Percentiles rank a stretch among this genome's conserved stretches.
These are phyloP conservation scores for Eufriesea mexicana DNA, from an alignment of 1,140 invertebrate genomes.

Conservation along the genomic window DNA sequence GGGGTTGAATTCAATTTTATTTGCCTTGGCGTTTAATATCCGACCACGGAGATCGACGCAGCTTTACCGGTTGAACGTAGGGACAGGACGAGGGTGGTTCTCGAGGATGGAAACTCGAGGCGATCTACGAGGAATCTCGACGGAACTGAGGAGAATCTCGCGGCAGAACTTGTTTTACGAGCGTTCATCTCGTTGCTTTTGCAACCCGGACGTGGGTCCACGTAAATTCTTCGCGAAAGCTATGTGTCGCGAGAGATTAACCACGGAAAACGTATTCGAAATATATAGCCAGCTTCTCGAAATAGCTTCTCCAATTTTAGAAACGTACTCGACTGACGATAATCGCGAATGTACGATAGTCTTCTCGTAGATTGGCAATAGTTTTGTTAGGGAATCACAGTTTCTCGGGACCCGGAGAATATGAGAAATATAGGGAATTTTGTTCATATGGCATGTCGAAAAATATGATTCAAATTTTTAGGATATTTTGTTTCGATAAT, in stretches of 20 bases:
- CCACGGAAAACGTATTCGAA: neutral
- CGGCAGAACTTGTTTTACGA: constrained; percentile 35
- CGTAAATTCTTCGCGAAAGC: constrained; percentile 35
- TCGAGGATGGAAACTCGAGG: neutral
- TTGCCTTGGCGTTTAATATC: constrained; percentile 29
- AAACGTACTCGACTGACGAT: no score
- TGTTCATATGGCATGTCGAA: no score
- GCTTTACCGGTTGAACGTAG: neutral
- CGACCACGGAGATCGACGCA: neutral
- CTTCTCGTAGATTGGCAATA: no score
- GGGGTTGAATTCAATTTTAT: neutral
- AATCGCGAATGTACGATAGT: no score
- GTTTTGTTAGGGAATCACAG: no score
- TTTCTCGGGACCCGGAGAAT: no score
- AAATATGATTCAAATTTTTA: no score
- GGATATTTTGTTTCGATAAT: no score
- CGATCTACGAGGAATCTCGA: constrained; percentile 7
- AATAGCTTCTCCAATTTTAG: no score
- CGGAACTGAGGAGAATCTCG: constrained; percentile 1
- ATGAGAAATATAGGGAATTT: no score
- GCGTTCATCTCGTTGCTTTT: constrained; percentile 24
- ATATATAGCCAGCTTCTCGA: no score
- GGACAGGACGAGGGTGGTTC: neutral
- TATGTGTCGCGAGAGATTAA: constrained; percentile 6
- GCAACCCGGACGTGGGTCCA: constrained; percentile 3